A percentile compares a stretch with the other conserved stretches of the same genome.
phyloP scores from a whole-genome alignment of 2,113 vertebrate genomes.

The Phalacrocorax aristotelis region DNA sequence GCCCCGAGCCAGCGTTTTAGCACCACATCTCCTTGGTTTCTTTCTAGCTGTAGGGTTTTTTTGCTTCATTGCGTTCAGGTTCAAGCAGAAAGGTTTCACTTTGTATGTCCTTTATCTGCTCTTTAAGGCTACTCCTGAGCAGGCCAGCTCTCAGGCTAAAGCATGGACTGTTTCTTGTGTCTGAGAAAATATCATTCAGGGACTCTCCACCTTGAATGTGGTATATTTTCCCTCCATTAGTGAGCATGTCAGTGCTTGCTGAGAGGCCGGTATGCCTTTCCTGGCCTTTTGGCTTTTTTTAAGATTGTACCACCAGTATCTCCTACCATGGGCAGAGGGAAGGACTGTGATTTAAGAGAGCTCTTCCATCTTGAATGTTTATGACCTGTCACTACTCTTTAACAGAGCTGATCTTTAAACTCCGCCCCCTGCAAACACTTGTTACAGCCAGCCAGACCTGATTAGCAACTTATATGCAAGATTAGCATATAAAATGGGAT shows the following conservation, averaged over 20 bases:
- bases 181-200: not conserved
- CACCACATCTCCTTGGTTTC: not conserved
- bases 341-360: not conserved
- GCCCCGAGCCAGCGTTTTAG: not conserved
- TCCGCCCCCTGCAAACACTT: not conserved
- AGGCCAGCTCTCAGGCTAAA: not conserved
- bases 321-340: not conserved
- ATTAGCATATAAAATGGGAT: not conserved
- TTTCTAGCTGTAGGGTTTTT: not conserved
- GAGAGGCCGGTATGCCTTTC: not conserved
- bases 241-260: not conserved
- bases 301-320: not conserved
- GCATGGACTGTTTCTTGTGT: not conserved
- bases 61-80: not conserved
- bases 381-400: not conserved
- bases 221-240: not conserved
- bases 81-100: not conserved
- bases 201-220: not conserved
- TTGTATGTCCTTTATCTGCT: not conserved
- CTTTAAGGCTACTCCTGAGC: not conserved
- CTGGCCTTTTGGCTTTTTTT: not conserved
- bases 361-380: not conserved
- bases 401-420: not conserved
- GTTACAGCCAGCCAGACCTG: not conserved
- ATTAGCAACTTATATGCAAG: not conserved